Evolutionary conservation across 2,888 invertebrate species (phyloP).

Genomic region (Machimus rusticus): DNA sequence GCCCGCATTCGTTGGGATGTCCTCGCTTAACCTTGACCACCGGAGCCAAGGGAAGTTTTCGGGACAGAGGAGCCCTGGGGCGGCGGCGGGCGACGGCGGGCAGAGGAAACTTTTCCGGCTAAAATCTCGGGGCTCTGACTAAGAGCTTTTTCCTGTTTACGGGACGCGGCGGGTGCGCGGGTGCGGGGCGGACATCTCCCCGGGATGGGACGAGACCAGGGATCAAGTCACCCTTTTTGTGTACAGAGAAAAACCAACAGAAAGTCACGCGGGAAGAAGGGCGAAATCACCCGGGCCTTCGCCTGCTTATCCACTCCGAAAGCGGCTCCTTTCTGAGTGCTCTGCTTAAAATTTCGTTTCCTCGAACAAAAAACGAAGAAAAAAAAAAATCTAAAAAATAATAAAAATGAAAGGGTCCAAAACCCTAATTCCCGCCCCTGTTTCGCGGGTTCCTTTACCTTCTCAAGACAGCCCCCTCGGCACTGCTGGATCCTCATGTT

Average conservation of each 20-base stretch:
- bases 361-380: not conserved
- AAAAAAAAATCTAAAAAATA: not conserved
- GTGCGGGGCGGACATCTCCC: not conserved
- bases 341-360: not conserved
- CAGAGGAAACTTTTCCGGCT: not conserved
- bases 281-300: not conserved
- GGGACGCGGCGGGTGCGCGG: not conserved
- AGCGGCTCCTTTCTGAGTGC: not conserved
- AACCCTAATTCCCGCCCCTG: not conserved
- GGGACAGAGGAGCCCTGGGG: not conserved
- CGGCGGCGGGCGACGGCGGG: not conserved
- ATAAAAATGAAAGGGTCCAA: not conserved
- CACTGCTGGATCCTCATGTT: conserved; percentile 54
- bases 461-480: conserved; percentile 56
- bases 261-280: not conserved
- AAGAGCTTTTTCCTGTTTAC: conserved; percentile 37
- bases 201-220: not conserved
- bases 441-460: conserved; percentile 51
- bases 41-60: not conserved
- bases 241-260: not conserved
- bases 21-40: conserved; percentile 22
- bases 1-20: not conserved
- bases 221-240: conserved; percentile 6
- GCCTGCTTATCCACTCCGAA: not conserved
- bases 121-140: conserved; percentile 3